A percentile compares a stretch with the other conserved stretches of the same genome.
Conservation (phyloP, 2,797 vertebrate genomes). For the Coranthus polyacanthus region DNA sequence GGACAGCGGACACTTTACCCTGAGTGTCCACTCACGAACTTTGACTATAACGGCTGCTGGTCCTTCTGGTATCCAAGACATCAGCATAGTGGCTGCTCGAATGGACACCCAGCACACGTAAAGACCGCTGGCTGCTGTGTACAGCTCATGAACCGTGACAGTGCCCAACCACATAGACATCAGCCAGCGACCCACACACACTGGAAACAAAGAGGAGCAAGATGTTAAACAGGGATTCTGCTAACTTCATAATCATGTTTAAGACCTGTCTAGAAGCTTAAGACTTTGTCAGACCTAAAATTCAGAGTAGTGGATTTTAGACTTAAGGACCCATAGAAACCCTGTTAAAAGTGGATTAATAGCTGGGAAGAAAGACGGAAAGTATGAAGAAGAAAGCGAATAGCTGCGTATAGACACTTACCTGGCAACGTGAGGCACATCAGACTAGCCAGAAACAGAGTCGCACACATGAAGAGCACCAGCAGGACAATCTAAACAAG, state of each 20-base stretch:
- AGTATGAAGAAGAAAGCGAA: neutral
- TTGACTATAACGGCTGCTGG: slow-evolving; percentile 92
- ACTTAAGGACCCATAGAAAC: too few relatives aligned
- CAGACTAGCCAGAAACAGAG: slow-evolving; percentile 92
- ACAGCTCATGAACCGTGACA: slow-evolving; percentile 95
- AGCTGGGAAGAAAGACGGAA: neutral
- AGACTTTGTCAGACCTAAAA: too few relatives aligned
- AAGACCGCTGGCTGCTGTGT: slow-evolving; percentile 96
- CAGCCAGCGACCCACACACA: slow-evolving; percentile 94
- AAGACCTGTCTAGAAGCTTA: too few relatives aligned
- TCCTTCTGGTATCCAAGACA: slow-evolving; percentile 98
- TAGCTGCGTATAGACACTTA: slow-evolving; percentile 59
- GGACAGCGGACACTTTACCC: slow-evolving; percentile 80
- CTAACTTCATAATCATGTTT: too few relatives aligned
- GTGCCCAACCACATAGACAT: slow-evolving; percentile 99
- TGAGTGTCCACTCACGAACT: slow-evolving; percentile 96
- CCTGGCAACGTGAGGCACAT: slow-evolving; percentile 95
- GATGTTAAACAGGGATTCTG: too few relatives aligned
- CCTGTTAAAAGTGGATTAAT: too few relatives aligned
- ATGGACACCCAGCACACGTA: slow-evolving; percentile 97
- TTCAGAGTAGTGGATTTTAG: too few relatives aligned
- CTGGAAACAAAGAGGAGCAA: slow-evolving; percentile 78
- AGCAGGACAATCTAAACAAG: slow-evolving; percentile 90
- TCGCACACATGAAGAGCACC: slow-evolving; percentile 95
- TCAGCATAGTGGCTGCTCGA: slow-evolving; percentile 91